Base-by-base conservation (phyloP, 2,113 vertebrate species). In the Marcusenius ussheri region DNA sequence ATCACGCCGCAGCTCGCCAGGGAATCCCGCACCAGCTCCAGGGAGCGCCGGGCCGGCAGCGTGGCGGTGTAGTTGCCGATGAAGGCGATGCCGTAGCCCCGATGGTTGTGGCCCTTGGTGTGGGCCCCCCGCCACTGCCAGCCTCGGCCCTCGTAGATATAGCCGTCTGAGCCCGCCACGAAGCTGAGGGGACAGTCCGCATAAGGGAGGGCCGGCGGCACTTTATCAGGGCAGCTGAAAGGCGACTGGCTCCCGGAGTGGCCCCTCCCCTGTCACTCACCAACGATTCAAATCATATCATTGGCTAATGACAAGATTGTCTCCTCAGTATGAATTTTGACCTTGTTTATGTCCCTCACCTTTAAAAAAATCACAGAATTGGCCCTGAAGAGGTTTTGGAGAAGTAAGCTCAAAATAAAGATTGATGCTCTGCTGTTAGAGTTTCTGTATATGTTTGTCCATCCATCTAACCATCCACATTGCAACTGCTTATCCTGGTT, bases 41-140 rank as follows among this genome's bases (percentile, higher is more conserved):
- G 92, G 1, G 93, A 88, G 0, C 93, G 91, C 0, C 92, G 17
- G 0, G 94, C 91, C 0, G 97, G 98, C 10, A 96, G 92, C 0
- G 17, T 42, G 10, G 50, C 0, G 0, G 88, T 94, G 93, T 97
- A 98, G 94, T 98, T 92, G 0, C 98, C 97, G 0, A 98, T 95
- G 85, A 97, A 95, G 83, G 96, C 92, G n/a, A 98, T 90, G 0
- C 98, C 97, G 0, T 95, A 99, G 50, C 97, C 97, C 0, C 50
- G 86, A 80, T 93, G 92, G 94, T 99, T 99, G 93, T 98, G 92
- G 7, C 97, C 96, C 0, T 77, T 92, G 35, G 98, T 98, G 94
- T 98, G 98, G 31, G 98, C 97, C 0, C 98, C 98, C 0, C 92
- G 94, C 96, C 95, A 95, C 70, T 91, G 89, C 98, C 98, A 98